Evolutionary conservation across 2,888 invertebrate species (phyloP).

Genomic region (Drosophila siamana): DNA sequence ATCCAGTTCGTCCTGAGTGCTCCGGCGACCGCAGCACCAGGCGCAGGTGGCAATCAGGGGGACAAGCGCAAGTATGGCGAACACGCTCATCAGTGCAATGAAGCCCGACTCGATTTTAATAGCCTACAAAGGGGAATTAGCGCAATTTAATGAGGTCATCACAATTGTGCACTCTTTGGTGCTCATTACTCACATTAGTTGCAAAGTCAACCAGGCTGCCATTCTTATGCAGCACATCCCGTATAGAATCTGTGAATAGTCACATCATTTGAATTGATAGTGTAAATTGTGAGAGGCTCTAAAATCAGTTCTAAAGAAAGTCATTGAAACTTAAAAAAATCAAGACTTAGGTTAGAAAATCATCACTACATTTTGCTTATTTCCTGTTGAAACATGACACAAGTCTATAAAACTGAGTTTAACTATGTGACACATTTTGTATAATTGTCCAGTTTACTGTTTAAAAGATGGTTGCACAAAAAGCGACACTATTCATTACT

Average conservation of each 20-base stretch:
- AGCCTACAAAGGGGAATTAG: conserved; percentile 86
- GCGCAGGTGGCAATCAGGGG: conserved; percentile 88
- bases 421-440: no score
- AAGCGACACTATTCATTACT: no score
- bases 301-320: no score
- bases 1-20: conserved; percentile 85
- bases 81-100: conserved; percentile 88
- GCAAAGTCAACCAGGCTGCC: conserved; percentile 83
- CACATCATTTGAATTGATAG: background rate
- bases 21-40: conserved; percentile 85
- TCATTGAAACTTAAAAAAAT: no score
- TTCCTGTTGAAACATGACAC: no score
- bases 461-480: no score
- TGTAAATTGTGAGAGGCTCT: background rate
- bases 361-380: no score
- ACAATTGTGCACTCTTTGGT: background rate
- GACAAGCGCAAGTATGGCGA: conserved; percentile 88
- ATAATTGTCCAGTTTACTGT: no score
- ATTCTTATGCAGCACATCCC: conserved; percentile 84
- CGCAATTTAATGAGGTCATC: background rate
- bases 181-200: conserved; percentile 79
- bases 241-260: conserved; percentile 79
- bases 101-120: conserved; percentile 90
- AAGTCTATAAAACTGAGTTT: no score
- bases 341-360: no score